Percentiles rank a stretch among this genome's conserved stretches.
Evolutionary conservation across 2,797 vertebrate genomes (phyloP).

Genomic region (Moxostoma hubbsi): DNA sequence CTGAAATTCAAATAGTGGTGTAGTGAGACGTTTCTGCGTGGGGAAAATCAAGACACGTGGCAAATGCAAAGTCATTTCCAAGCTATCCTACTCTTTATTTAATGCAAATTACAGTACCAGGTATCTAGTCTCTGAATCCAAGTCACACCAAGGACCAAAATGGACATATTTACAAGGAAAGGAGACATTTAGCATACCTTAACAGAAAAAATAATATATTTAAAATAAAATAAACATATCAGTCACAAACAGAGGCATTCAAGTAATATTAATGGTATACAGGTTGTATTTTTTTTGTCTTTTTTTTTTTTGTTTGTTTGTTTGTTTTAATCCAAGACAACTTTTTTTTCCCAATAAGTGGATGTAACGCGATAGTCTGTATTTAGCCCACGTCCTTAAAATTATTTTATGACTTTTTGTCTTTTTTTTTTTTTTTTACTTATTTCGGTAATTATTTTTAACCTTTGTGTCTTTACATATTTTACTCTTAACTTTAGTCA

Average conservation of each 20-base stretch:
- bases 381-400: constrained; percentile 82
- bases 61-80: constrained; percentile 86
- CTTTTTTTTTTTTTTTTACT: constrained; percentile 59
- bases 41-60: constrained; percentile 37
- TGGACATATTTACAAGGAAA: constrained; percentile 96
- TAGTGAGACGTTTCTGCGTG: too few species aligned
- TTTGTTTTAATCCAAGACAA: constrained; percentile 83
- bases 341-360: constrained; percentile 69
- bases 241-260: constrained; percentile 99
- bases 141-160: constrained; percentile 94
- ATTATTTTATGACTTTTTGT: constrained; percentile 40
- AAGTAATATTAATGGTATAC: constrained; percentile 99
- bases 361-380: constrained; percentile 62
- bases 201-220: constrained; percentile 90
- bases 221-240: constrained; percentile 87
- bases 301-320: constrained; percentile 50
- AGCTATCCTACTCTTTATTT: constrained; percentile 99
- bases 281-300: constrained; percentile 83
- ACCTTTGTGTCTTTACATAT: constrained; percentile 70
- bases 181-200: constrained; percentile 98
- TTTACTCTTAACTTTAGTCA: constrained; percentile 78
- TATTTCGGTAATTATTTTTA: constrained; percentile 68
- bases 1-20: too few species aligned
- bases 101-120: constrained; percentile 99
- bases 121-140: constrained; percentile 96